A percentile compares a stretch with the other conserved stretches of the same genome.
These are phyloP conservation scores for Ladona fulva DNA, from an alignment of 1,140 invertebrate genomes.

Conservation along the genomic window DNA sequence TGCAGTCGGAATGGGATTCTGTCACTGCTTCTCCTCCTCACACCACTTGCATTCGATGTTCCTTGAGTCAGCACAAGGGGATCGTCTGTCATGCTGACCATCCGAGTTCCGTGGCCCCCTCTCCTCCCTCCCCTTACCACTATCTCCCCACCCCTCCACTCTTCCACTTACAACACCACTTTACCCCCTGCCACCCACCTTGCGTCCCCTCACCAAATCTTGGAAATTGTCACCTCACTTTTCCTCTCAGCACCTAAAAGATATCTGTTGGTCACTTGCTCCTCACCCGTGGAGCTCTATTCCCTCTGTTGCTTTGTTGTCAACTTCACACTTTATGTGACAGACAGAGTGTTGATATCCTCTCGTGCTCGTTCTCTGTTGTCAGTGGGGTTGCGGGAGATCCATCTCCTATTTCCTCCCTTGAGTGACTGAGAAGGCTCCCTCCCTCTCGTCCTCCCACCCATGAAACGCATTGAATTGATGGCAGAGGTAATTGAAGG, in stretches of 20 bases:
- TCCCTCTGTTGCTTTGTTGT: background rate
- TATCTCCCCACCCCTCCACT: background rate
- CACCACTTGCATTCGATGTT: background rate
- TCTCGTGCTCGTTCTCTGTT: background rate
- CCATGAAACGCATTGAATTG: background rate
- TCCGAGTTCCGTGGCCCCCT: background rate
- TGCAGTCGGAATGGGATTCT: slow-evolving; percentile 26
- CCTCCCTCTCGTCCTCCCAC: background rate
- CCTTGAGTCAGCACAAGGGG: background rate
- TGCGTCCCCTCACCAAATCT: background rate
- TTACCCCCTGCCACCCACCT: background rate
- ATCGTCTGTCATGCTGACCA: background rate
- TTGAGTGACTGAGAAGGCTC: background rate
- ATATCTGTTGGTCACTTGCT: background rate
- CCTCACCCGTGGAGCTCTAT: no score
- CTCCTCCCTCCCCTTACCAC: background rate
- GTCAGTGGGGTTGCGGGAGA: background rate
- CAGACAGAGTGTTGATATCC: background rate
- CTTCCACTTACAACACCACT: background rate
- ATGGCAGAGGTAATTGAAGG: background rate
- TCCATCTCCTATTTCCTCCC: background rate
- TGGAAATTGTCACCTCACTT: background rate
- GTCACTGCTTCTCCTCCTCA: background rate
- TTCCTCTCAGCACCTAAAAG: background rate
- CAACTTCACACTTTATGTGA: background rate